Conservation (phyloP, 2,797 vertebrate genomes). For the Synaphobranchus kaupii region DNA sequence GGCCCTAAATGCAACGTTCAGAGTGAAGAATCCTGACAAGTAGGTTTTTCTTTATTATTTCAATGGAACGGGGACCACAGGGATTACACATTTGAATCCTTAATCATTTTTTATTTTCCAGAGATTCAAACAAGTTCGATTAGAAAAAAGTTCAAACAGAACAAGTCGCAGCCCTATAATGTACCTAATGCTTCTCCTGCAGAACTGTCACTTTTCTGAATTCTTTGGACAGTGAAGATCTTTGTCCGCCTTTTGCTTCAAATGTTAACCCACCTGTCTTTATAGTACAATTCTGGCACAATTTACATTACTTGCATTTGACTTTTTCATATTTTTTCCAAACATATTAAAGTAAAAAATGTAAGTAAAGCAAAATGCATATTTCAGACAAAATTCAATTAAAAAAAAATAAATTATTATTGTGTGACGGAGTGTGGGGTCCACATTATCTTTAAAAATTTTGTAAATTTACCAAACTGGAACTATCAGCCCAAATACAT, state of each 20-base stretch:
- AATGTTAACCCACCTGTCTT: not conserved
- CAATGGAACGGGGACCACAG: not conserved
- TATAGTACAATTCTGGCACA: not conserved
- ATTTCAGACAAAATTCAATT: not conserved
- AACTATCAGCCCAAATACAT: not conserved
- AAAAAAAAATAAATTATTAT: not conserved
- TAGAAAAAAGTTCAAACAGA: no score
- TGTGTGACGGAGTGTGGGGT: not conserved
- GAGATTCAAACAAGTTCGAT: no score
- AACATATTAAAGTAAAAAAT: not conserved
- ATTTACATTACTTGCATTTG: not conserved
- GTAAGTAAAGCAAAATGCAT: not conserved
- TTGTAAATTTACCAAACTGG: not conserved
- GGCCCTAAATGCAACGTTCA: conserved; percentile 94
- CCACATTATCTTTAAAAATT: not conserved
- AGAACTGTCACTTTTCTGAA: not conserved
- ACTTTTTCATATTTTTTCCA: not conserved
- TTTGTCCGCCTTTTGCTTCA: not conserved
- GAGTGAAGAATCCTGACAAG: conserved; percentile 96
- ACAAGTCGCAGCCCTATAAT: not conserved
- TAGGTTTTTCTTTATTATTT: conserved; percentile 66
- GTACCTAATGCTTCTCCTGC: not conserved
- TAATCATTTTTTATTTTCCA: no score
- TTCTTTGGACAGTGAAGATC: not conserved
- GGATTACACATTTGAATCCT: no score